These are phyloP conservation scores for Rhombomys opimus DNA, from an alignment of 2,113 vertebrate genomes.

Conservation along the genomic window DNA sequence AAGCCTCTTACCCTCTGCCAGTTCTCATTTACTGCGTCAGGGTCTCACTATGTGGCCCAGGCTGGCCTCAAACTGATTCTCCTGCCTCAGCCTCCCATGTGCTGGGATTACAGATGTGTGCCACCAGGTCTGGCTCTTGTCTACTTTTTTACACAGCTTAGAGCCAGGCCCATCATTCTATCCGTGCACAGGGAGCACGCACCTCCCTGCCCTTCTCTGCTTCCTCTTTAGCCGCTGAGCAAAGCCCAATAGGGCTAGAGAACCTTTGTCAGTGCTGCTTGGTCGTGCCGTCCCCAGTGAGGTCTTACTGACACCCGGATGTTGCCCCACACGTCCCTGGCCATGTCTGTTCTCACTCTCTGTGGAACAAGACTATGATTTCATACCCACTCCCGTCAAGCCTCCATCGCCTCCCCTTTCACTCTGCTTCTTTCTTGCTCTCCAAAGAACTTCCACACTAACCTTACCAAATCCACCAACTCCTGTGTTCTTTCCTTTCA, in stretches of 20 bases:
- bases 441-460: background rate
- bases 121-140: background rate
- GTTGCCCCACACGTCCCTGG: background rate
- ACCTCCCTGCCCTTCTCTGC: background rate
- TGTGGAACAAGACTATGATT: background rate
- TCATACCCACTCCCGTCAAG: background rate
- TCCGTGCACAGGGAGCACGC: background rate
- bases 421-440: background rate
- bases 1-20: background rate
- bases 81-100: background rate
- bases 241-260: background rate
- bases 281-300: background rate
- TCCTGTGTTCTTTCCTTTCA: background rate
- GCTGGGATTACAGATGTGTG: background rate
- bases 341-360: background rate
- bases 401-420: background rate
- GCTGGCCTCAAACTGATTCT: background rate
- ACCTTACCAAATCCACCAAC: background rate
- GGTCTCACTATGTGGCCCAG: background rate
- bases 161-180: background rate
- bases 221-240: background rate
- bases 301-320: background rate
- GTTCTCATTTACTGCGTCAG: background rate
- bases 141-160: background rate
- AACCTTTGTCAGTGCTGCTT: background rate